Conservation (phyloP, 2,797 vertebrate genomes). For the Atherinosoma microstoma region DNA sequence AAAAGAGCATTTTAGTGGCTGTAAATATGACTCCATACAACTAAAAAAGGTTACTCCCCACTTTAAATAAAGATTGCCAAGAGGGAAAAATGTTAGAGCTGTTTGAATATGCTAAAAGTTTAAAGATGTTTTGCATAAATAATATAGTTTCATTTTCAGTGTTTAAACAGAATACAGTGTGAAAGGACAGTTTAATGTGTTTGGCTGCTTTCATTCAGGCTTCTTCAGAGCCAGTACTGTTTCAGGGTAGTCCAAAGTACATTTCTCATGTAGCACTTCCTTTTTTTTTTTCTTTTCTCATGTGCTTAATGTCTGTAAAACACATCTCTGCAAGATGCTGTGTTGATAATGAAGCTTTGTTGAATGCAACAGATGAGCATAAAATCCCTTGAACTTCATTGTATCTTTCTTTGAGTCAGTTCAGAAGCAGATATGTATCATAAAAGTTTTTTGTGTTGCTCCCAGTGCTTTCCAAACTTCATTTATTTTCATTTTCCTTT, state of each 20-base stretch:
- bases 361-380: conserved; percentile 44
- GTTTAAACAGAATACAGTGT: conserved; percentile 93
- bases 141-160: conserved; percentile 84
- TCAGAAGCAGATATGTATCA: conserved; percentile 22
- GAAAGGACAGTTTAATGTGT: conserved; percentile 82
- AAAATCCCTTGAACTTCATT: conserved; percentile 45
- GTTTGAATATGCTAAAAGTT: conserved; percentile 68
- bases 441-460: conserved; percentile 46
- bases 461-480: conserved; percentile 27
- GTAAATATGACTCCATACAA: conserved; percentile 34
- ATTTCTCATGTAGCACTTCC: background rate
- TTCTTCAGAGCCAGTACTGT: background rate
- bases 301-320: conserved; percentile 16
- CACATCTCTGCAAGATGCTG: conserved; percentile 26
- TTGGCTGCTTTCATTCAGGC: conserved; percentile 49
- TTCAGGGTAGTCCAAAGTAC: background rate
- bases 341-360: conserved; percentile 29
- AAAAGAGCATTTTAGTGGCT: conserved; percentile 38
- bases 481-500: conserved; percentile 23
- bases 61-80: conserved; percentile 70
- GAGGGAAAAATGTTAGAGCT: conserved; percentile 71
- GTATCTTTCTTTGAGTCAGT: conserved; percentile 52
- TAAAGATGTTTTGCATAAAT: conserved; percentile 88
- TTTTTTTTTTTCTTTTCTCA: conserved; percentile 6
- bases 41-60: conserved; percentile 6